phyloP scores from a whole-genome alignment of 2,797 vertebrate species.

The Mionectes olivaceus region DNA sequence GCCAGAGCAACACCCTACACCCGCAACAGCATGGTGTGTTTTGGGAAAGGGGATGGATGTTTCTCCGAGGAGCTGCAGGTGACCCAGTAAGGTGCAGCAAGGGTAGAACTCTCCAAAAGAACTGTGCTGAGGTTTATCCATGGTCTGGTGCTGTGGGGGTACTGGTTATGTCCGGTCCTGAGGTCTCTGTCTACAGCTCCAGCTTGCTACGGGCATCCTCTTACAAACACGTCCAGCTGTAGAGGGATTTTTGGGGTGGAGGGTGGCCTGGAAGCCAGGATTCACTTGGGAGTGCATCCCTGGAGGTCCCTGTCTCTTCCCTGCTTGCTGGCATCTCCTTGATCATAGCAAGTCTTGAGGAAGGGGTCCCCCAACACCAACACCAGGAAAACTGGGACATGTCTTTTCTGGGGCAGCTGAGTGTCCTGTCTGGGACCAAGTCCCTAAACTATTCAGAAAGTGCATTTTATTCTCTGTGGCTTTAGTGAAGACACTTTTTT shows the following conservation, averaged over 20 bases:
- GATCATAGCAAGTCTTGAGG: background rate
- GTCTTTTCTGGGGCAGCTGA: background rate
- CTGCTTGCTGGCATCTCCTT: background rate
- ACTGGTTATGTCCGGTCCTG: background rate
- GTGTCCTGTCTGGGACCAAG: background rate
- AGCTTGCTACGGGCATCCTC: background rate
- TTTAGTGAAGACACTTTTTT: background rate
- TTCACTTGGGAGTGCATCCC: background rate
- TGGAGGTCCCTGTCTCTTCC: background rate
- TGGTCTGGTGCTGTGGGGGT: background rate
- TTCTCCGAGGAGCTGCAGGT: background rate
- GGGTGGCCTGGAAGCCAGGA: background rate
- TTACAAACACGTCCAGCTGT: background rate
- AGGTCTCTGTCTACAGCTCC: background rate
- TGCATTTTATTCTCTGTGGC: background rate
- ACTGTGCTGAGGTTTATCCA: background rate
- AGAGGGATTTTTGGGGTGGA: background rate
- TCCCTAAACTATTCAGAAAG: background rate
- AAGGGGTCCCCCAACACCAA: background rate
- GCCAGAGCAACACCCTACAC: background rate
- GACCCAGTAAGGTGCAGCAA: background rate
- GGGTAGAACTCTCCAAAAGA: background rate
- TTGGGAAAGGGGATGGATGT: background rate
- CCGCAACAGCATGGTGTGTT: background rate
- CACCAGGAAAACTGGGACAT: background rate